Percentiles rank a stretch among this genome's conserved stretches.
Evolutionary conservation across 2,113 vertebrate species (phyloP).

Genomic region (Myotis brandtii): DNA sequence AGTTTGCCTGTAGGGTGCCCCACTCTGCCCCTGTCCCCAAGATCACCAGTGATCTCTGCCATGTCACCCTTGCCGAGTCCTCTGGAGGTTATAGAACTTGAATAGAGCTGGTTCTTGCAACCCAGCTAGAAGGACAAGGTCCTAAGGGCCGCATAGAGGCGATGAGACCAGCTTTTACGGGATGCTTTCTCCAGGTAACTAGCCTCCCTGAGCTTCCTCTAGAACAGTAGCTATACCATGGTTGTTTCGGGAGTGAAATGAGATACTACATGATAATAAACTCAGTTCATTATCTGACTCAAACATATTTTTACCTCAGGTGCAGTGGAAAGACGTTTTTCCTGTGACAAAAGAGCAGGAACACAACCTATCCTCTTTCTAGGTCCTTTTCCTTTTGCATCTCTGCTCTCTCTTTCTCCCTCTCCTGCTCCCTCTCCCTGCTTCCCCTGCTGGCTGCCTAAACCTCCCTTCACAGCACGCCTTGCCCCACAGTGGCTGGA

Average conservation of each 20-base stretch:
- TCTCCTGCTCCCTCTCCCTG: not conserved
- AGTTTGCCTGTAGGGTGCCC: not conserved
- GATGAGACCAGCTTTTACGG: rapidly evolving
- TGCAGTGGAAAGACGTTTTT: rapidly evolving
- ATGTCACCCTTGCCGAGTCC: not conserved
- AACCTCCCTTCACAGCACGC: too few relatives aligned
- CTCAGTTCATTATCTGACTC: not conserved
- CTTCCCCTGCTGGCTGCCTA: too few relatives aligned
- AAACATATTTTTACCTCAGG: too few relatives aligned
- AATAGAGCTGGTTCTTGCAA: not conserved
- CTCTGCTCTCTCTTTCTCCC: not conserved
- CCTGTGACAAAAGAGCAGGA: not conserved
- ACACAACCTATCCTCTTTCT: not conserved
- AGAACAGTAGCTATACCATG: rapidly evolving
- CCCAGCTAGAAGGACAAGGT: not conserved
- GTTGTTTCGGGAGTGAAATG: not conserved
- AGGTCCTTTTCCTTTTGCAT: rapidly evolving
- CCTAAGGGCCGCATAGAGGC: rapidly evolving
- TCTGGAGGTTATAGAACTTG: too few relatives aligned
- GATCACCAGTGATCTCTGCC: not conserved
- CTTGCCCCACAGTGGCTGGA: not conserved
- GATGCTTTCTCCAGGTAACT: rapidly evolving
- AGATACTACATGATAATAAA: rapidly evolving
- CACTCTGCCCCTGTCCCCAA: not conserved
- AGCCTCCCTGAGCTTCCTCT: rapidly evolving